Conservation (phyloP, 2,888 invertebrate species). For the Bombylius major region DNA sequence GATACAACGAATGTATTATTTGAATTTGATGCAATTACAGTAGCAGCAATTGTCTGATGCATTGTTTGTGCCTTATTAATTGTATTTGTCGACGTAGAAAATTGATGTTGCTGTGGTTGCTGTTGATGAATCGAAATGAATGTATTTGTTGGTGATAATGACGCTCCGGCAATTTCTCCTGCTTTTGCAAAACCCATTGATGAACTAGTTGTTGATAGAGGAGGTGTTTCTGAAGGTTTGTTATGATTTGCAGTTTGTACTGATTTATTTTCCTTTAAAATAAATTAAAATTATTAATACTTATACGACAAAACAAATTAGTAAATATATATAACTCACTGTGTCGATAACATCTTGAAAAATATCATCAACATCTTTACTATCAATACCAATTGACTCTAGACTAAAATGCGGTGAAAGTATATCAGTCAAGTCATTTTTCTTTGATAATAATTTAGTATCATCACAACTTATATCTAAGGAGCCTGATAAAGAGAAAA, state of each 20-base stretch:
- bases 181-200: neutral
- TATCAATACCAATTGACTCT: slow-evolving; percentile 73
- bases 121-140: slow-evolving; percentile 1
- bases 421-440: slow-evolving; percentile 58
- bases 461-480: slow-evolving; percentile 30
- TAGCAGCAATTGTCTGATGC: slow-evolving; percentile 1
- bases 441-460: slow-evolving; percentile 32
- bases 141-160: neutral
- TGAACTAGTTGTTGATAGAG: neutral
- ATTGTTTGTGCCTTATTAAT: slow-evolving; percentile 13
- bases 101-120: slow-evolving; percentile 7
- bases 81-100: slow-evolving; percentile 13
- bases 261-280: slow-evolving; percentile 1
- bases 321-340: neutral
- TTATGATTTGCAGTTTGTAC: neutral
- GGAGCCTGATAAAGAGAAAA: slow-evolving; percentile 20
- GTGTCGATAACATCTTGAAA: slow-evolving; percentile 61
- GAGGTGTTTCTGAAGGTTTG: neutral
- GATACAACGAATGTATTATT: neutral
- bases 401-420: slow-evolving; percentile 57
- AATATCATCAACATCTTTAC: slow-evolving; percentile 83
- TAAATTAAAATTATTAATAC: too few relatives aligned
- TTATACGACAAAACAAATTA: too few relatives aligned
- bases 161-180: neutral
- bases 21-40: neutral